A percentile compares a stretch with the other conserved stretches of the same genome.
Evolutionary conservation across 2,113 vertebrate genomes (phyloP).

Genomic region (Uropsilus gracilis): DNA sequence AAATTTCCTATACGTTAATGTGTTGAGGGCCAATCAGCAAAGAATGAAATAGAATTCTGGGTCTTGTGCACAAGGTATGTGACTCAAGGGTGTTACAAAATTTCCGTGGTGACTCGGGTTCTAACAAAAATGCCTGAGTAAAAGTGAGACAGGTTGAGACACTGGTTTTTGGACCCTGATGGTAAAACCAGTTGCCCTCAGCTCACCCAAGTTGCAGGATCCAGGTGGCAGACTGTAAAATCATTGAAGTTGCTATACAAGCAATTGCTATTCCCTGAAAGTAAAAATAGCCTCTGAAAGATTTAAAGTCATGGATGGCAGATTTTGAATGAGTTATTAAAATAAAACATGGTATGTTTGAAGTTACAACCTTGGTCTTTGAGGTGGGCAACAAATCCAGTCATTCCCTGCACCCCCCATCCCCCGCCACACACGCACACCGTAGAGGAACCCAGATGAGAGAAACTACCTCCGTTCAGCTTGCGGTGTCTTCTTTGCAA

Average conservation of each 20-base stretch:
- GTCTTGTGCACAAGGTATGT: background rate
- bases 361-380: slow-evolving; percentile 17
- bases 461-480: background rate
- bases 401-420: background rate
- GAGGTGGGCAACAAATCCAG: slow-evolving; percentile 27
- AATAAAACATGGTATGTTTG: slow-evolving; percentile 23
- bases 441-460: background rate
- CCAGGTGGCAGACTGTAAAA: background rate
- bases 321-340: slow-evolving; percentile 62
- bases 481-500: background rate
- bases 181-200: background rate
- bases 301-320: slow-evolving; percentile 39
- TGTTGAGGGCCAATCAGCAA: background rate
- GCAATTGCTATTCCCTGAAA: background rate
- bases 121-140: background rate
- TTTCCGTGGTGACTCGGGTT: background rate
- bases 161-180: background rate
- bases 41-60: background rate
- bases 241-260: background rate
- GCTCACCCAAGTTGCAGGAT: background rate
- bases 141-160: background rate
- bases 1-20: background rate
- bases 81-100: background rate
- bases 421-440: background rate
- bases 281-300: slow-evolving; percentile 47